These are phyloP conservation scores for Amiota mariae DNA, from an alignment of 2,888 invertebrate genomes.

Conservation along the genomic window DNA sequence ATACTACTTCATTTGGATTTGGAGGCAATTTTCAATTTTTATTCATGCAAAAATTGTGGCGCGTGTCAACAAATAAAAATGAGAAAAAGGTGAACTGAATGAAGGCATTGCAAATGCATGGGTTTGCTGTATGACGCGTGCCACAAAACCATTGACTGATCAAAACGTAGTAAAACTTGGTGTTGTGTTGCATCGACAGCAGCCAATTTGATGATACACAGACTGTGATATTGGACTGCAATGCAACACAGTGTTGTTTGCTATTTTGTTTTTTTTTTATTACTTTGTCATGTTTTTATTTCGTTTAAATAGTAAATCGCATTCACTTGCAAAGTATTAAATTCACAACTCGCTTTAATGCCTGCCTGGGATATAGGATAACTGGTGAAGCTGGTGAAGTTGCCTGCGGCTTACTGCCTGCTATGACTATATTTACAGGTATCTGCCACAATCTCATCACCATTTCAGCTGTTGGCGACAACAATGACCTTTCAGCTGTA, in stretches of 20 bases:
- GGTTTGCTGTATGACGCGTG: background rate
- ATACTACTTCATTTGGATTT: background rate
- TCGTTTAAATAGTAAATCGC: no score
- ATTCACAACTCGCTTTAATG: no score
- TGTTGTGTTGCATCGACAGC: background rate
- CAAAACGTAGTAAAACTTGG: constrained; percentile 8
- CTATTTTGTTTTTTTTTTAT: no score
- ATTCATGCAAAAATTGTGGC: constrained; percentile 61
- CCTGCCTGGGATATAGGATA: no score
- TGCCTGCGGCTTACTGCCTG: background rate
- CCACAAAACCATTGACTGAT: background rate
- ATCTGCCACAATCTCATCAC: background rate
- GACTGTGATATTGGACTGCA: no score
- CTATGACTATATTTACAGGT: background rate
- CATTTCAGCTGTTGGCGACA: background rate
- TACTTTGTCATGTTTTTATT: no score
- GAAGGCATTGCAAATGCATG: background rate
- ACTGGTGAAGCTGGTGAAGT: background rate
- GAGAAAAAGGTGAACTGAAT: constrained; percentile 30
- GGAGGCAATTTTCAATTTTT: constrained; percentile 7
- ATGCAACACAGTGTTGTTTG: no score
- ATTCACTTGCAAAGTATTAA: no score
- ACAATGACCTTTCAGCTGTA: background rate
- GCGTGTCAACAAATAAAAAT: constrained; percentile 39
- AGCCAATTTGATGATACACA: background rate